Percentiles rank a stretch among this genome's conserved stretches.
Evolutionary conservation across 2,888 invertebrate genomes (phyloP).

Genomic region (Sycophila texana): DNA sequence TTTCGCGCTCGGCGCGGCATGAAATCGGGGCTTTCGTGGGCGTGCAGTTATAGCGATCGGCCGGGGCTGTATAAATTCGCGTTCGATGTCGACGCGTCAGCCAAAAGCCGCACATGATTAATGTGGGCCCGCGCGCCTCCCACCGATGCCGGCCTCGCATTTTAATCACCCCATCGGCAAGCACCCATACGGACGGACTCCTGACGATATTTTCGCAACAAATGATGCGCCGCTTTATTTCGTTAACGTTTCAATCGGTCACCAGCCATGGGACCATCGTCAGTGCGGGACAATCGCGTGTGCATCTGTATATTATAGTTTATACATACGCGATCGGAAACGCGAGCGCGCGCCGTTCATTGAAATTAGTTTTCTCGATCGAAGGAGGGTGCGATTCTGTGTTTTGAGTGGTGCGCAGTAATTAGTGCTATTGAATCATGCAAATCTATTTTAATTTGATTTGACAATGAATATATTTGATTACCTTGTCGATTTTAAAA

Average conservation of each 20-base stretch:
- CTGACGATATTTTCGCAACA: conserved; percentile 58
- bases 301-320: background rate
- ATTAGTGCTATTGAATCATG: too few relatives aligned
- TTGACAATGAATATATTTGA: too few relatives aligned
- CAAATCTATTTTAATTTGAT: too few relatives aligned
- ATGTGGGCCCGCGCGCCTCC: conserved; percentile 60
- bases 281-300: background rate
- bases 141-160: conserved; percentile 39
- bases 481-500: too few relatives aligned
- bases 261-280: conserved; percentile 20
- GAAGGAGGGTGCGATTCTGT: too few relatives aligned
- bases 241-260: conserved; percentile 69
- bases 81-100: conserved; percentile 66
- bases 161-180: conserved; percentile 58
- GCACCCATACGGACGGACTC: conserved; percentile 45
- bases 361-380: too few relatives aligned
- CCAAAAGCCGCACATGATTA: conserved; percentile 62
- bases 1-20: conserved; percentile 61
- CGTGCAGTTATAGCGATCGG: conserved; percentile 48
- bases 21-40: conserved; percentile 64
- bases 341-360: too few relatives aligned
- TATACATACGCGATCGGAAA: conserved; percentile 7
- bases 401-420: too few relatives aligned
- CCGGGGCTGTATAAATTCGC: conserved; percentile 64
- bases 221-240: conserved; percentile 64